Percentiles rank a stretch among this genome's conserved stretches.
Evolutionary conservation across 2,113 vertebrate species (phyloP).

Genomic region (Taxidea taxus): DNA sequence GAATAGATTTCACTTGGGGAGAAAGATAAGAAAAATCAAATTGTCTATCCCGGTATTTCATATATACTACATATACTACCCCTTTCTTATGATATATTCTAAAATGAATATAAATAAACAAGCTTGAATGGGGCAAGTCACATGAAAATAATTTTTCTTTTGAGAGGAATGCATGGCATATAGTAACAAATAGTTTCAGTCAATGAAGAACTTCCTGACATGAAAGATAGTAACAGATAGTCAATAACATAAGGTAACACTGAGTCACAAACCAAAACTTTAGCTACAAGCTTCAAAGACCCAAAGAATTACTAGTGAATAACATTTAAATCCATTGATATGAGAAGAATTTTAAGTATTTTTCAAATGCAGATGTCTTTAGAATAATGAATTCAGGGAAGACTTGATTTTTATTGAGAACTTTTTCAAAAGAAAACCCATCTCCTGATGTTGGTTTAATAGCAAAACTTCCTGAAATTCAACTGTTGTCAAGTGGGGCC

Average conservation of each 20-base stretch:
- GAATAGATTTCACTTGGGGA: not conserved
- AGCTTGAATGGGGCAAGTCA: not conserved
- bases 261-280: constrained; percentile 65
- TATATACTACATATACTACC: not conserved
- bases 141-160: constrained; percentile 30
- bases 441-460: not conserved
- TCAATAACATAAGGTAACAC: constrained; percentile 48
- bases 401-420: constrained; percentile 54
- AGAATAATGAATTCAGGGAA: constrained; percentile 58
- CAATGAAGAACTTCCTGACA: constrained; percentile 39
- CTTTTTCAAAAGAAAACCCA: constrained; percentile 34
- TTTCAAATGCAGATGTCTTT: constrained; percentile 67
- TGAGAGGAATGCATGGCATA: not conserved
- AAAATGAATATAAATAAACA: not conserved
- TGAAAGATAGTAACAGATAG: constrained; percentile 40
- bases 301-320: constrained; percentile 68
- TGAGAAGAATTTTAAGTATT: constrained; percentile 75
- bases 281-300: constrained; percentile 68
- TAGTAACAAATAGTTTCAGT: not conserved
- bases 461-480: constrained; percentile 42
- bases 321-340: constrained; percentile 74
- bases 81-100: not conserved
- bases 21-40: constrained; percentile 37
- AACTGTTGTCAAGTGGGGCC: not conserved
- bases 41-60: not conserved